Conservation (phyloP, 2,797 vertebrate genomes). For the Podarcis lilfordi region DNA sequence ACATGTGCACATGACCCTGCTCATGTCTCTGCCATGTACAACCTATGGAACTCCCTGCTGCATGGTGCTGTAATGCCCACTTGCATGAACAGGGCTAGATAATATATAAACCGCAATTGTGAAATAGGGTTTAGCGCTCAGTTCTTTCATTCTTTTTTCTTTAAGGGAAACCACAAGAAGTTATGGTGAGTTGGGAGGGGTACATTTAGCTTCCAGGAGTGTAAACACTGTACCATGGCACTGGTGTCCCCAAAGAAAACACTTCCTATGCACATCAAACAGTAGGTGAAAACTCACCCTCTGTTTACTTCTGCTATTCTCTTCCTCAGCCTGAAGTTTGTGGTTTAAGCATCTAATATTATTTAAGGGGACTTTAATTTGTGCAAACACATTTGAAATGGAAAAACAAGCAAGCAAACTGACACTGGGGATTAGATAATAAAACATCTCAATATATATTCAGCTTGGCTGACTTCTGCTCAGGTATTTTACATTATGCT, state of each 20-base stretch:
- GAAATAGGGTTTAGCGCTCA: background rate
- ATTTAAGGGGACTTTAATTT: slow-evolving; percentile 38
- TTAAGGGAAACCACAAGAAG: background rate
- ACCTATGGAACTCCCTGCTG: background rate
- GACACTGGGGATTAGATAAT: slow-evolving; percentile 26
- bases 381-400: background rate
- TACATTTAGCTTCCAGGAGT: background rate
- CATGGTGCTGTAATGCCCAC: background rate
- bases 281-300: background rate
- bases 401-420: background rate
- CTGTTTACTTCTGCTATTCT: background rate
- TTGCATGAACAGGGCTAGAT: background rate
- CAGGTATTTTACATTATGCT: background rate
- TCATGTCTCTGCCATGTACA: accelerated
- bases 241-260: background rate
- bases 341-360: background rate
- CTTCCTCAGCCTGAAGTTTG: background rate
- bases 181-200: background rate
- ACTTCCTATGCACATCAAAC: background rate
- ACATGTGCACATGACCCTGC: background rate
- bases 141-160: background rate
- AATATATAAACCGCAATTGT: background rate
- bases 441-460: slow-evolving; percentile 14
- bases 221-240: background rate
- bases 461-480: background rate